phyloP scores from a whole-genome alignment of 1,140 invertebrate genomes.

The Drosophila mojavensis region DNA sequence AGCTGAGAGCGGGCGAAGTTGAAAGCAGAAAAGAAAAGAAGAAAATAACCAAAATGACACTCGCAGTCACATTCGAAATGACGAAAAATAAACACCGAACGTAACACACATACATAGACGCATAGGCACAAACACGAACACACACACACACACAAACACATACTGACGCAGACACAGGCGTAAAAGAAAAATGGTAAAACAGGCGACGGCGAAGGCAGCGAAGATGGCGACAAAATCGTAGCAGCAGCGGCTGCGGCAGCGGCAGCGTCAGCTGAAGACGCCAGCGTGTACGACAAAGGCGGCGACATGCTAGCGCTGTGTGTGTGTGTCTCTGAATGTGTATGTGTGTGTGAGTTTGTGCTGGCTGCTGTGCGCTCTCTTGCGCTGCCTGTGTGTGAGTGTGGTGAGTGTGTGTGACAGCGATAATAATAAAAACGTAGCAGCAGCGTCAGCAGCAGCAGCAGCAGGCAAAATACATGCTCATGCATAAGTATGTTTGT shows the following conservation, averaged over 20 bases:
- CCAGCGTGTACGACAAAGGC: slow-evolving; percentile 60
- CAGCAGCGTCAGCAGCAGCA: slow-evolving; percentile 40
- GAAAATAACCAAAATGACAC: slow-evolving; percentile 38
- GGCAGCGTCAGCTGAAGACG: slow-evolving; percentile 22
- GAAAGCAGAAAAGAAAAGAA: slow-evolving; percentile 5
- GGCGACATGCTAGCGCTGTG: slow-evolving; percentile 54
- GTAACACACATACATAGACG: slow-evolving; percentile 7
- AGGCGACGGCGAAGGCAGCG: slow-evolving; percentile 49
- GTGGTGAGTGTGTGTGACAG: slow-evolving; percentile 45
- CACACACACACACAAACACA: slow-evolving; percentile 13
- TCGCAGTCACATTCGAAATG: slow-evolving; percentile 44
- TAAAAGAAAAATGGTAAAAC: slow-evolving; percentile 68
- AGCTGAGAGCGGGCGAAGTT: slow-evolving; percentile 8
- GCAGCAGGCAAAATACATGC: slow-evolving; percentile 55
- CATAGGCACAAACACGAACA: neutral
- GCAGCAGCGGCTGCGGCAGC: neutral
- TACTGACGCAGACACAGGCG: slow-evolving; percentile 13
- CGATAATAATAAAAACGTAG: slow-evolving; percentile 77
- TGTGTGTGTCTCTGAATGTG: slow-evolving; percentile 35
- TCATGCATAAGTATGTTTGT: slow-evolving; percentile 46
- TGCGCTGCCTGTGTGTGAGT: slow-evolving; percentile 12
- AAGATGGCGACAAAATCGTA: slow-evolving; percentile 25
- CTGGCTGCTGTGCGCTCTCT: slow-evolving; percentile 36
- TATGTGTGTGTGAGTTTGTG: slow-evolving; percentile 7
- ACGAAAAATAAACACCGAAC: slow-evolving; percentile 48